A percentile compares a stretch with the other conserved stretches of the same genome.
phyloP scores from a whole-genome alignment of 2,113 vertebrate species.

The Eidolon helvum region DNA sequence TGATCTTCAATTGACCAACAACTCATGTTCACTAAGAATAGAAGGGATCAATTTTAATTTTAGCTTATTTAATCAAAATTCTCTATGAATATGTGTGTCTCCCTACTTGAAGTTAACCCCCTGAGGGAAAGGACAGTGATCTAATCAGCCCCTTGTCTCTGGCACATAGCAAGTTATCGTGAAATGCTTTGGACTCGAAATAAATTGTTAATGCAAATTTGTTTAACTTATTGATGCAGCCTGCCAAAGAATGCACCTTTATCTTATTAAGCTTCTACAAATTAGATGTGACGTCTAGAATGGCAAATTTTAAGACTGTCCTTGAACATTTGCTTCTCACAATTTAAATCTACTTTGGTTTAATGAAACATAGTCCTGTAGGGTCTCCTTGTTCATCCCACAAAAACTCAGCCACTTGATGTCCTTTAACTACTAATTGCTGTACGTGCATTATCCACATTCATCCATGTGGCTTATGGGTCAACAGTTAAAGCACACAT shows the following conservation, averaged over 20 bases:
- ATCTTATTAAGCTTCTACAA: conserved; percentile 32
- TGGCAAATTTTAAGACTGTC: conserved; percentile 9
- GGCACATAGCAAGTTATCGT: background rate
- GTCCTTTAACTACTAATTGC: background rate
- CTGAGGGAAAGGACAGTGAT: background rate
- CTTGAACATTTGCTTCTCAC: conserved; percentile 40
- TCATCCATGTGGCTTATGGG: background rate
- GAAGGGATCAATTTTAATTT: background rate
- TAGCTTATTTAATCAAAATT: background rate
- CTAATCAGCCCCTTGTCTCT: background rate
- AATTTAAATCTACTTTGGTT: conserved; percentile 5
- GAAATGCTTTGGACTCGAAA: background rate
- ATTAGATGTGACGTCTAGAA: conserved; percentile 24
- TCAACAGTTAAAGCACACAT: background rate
- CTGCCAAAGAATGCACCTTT: conserved; percentile 16
- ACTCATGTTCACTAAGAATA: background rate
- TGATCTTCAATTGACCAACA: background rate
- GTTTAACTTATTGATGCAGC: background rate
- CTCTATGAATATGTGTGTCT: background rate
- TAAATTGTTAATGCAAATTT: conserved; percentile 44
- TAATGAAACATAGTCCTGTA: background rate
- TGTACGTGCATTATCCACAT: background rate
- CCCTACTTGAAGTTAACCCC: background rate
- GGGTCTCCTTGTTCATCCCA: background rate
- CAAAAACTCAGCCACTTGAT: background rate